Conservation (phyloP, 2,888 invertebrate species). For the Ceraclea dissimilis region DNA sequence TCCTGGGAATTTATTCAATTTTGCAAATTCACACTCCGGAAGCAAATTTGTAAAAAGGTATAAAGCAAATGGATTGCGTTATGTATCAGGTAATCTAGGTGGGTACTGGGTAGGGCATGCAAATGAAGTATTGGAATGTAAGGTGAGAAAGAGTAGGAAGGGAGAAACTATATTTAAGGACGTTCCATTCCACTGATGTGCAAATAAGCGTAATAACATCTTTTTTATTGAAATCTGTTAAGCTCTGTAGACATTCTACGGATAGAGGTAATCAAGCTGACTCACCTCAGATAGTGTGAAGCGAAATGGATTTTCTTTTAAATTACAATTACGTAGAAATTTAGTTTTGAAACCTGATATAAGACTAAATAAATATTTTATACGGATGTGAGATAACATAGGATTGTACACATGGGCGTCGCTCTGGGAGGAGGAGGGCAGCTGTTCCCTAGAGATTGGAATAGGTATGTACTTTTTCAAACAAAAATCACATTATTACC, state of each 20-base stretch:
- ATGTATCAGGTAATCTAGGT: not conserved
- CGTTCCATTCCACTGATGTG: constrained; percentile 3
- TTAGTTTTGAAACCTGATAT: too few species aligned
- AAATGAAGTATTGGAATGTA: not conserved
- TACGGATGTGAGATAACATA: too few species aligned
- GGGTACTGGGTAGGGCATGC: not conserved
- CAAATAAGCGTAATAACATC: constrained; percentile 19
- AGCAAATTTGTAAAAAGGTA: not conserved
- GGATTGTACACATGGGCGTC: too few species aligned
- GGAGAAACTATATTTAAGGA: constrained; percentile 2
- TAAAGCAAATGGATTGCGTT: not conserved
- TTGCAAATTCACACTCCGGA: not conserved
- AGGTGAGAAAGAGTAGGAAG: not conserved
- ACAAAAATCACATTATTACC: too few species aligned
- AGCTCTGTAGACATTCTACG: constrained; percentile 7
- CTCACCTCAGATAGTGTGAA: not conserved
- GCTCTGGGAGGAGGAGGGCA: too few species aligned
- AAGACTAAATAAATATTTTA: too few species aligned
- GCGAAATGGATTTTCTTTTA: too few species aligned
- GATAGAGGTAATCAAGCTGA: not conserved
- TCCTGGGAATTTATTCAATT: too few species aligned
- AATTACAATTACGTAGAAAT: too few species aligned
- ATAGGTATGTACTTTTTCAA: too few species aligned
- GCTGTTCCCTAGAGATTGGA: too few species aligned
- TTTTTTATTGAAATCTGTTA: constrained; percentile 25